phyloP scores from a whole-genome alignment of 2,113 vertebrate genomes.

The Nematolebias whitei region DNA sequence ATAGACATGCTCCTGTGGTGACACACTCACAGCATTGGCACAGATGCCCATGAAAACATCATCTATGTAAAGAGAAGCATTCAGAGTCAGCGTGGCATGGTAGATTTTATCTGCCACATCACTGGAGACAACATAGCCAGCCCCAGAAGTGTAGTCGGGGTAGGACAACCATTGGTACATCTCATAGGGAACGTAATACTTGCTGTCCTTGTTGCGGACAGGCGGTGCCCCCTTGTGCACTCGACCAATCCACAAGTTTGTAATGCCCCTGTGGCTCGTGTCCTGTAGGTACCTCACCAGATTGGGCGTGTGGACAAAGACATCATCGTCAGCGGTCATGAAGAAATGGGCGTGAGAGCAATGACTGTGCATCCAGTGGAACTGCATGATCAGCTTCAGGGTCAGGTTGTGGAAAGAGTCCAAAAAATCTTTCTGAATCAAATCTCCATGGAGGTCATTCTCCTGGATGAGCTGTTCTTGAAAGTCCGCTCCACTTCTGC shows the following conservation, averaged over 20 bases:
- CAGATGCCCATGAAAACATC: constrained; percentile 98
- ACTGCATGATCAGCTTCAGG: constrained; percentile 91
- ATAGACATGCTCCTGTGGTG: constrained; percentile 87
- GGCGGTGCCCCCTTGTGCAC: constrained; percentile 91
- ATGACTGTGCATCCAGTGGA: constrained; percentile 89
- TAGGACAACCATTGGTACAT: constrained; percentile 94
- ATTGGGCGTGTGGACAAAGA: constrained; percentile 97
- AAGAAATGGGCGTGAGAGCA: constrained; percentile 91
- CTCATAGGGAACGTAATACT: constrained; percentile 91
- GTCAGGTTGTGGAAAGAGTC: constrained; percentile 97
- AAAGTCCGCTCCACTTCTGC: neutral
- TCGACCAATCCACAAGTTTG: constrained; percentile 90
- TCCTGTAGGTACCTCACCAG: constrained; percentile 87
- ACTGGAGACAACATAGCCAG: constrained; percentile 89
- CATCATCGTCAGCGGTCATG: constrained; percentile 95
- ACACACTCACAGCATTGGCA: constrained; percentile 86
- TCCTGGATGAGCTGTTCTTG: constrained; percentile 82
- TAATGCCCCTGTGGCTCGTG: constrained; percentile 73
- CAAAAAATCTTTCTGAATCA: constrained; percentile 93
- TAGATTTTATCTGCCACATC: constrained; percentile 90
- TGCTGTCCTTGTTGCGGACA: constrained; percentile 86
- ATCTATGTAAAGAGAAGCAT: constrained; percentile 92
- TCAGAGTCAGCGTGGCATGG: constrained; percentile 87
- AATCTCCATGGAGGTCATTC: constrained; percentile 81
- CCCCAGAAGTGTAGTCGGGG: constrained; percentile 94